A percentile compares a stretch with the other conserved stretches of the same genome.
These are phyloP conservation scores for Pelvicachromis taeniatus DNA, from an alignment of 2,113 vertebrate species.

Conservation along the genomic window DNA sequence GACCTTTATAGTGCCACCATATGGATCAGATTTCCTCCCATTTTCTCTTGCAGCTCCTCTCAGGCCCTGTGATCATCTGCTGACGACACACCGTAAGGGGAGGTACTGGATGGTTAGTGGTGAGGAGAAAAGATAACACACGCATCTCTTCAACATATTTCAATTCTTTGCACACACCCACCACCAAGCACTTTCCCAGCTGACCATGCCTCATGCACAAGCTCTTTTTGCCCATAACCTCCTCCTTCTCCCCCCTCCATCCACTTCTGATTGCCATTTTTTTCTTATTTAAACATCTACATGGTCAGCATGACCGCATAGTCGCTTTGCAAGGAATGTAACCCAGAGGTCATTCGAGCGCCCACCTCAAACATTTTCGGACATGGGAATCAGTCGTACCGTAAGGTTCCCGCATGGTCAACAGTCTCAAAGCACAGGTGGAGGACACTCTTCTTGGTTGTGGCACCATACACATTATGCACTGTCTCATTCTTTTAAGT, in stretches of 20 bases:
- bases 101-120: constrained; percentile 58
- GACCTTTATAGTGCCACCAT: constrained; percentile 66
- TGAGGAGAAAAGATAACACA: constrained; percentile 75
- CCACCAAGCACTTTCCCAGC: constrained; percentile 46
- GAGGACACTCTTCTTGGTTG: not conserved
- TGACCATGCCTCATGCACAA: constrained; percentile 46
- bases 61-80: constrained; percentile 53
- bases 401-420: constrained; percentile 22
- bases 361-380: constrained; percentile 49
- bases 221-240: constrained; percentile 24
- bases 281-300: constrained; percentile 70
- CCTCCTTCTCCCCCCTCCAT: not conserved
- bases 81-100: constrained; percentile 67
- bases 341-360: constrained; percentile 60
- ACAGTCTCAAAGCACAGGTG: constrained; percentile 19
- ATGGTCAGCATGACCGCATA: constrained; percentile 58
- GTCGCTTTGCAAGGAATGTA: constrained; percentile 56
- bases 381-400: constrained; percentile 27
- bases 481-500: not conserved
- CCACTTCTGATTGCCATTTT: constrained; percentile 25
- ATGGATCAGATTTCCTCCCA: constrained; percentile 67
- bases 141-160: constrained; percentile 65
- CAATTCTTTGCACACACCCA: constrained; percentile 55
- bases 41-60: constrained; percentile 64
- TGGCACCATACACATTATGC: not conserved